phyloP scores from a whole-genome alignment of 2,888 invertebrate species.

The Cylloceria caligata region DNA sequence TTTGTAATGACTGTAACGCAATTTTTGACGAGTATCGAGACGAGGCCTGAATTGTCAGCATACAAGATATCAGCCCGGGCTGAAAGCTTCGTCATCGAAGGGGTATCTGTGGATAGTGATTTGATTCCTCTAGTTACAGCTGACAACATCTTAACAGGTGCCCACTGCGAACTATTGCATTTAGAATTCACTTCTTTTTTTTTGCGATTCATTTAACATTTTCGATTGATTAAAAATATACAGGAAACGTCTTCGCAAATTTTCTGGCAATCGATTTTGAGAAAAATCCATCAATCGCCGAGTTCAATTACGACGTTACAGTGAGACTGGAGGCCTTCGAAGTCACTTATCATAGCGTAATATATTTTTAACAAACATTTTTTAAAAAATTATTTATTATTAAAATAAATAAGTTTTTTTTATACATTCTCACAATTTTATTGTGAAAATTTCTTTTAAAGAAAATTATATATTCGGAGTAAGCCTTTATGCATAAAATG shows the following conservation, averaged over 20 bases:
- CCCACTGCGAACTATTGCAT: neutral
- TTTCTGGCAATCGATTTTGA: conserved; percentile 91
- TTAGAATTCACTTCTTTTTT: neutral
- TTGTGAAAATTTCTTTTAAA: too few relatives aligned
- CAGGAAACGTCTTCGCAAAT: conserved; percentile 88
- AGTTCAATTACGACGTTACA: conserved; percentile 89
- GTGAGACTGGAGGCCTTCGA: conserved; percentile 91
- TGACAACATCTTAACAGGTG: conserved; percentile 86
- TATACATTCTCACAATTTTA: too few relatives aligned
- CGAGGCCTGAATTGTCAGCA: conserved; percentile 88
- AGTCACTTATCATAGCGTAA: conserved; percentile 91
- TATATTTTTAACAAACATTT: conserved; percentile 57
- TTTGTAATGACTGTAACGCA: conserved; percentile 90
- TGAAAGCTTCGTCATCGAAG: conserved; percentile 92
- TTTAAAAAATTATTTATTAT: too few relatives aligned
- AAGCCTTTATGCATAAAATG: too few relatives aligned
- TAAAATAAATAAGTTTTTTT: too few relatives aligned
- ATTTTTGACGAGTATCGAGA: conserved; percentile 89
- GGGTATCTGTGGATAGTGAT: conserved; percentile 89
- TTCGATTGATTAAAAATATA: neutral
- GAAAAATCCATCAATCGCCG: conserved; percentile 88
- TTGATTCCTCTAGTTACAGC: conserved; percentile 89
- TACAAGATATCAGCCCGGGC: conserved; percentile 90
- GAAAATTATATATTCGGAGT: too few relatives aligned
- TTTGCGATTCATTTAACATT: neutral